These are phyloP conservation scores for Misgurnus anguillicaudatus DNA, from an alignment of 2,113 vertebrate genomes.

Conservation along the genomic window DNA sequence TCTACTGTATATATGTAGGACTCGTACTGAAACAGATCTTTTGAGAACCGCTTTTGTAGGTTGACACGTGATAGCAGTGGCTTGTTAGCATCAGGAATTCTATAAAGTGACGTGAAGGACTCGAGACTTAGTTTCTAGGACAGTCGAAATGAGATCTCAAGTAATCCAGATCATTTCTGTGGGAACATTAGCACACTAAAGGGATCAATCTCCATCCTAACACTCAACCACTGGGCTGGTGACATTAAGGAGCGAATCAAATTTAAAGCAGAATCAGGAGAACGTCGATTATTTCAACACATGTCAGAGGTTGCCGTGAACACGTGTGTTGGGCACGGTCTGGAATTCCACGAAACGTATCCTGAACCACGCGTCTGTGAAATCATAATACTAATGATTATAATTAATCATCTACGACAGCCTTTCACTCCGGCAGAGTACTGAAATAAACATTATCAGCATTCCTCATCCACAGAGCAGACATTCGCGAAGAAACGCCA, in stretches of 20 bases:
- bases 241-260: not conserved
- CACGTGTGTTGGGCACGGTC: not conserved
- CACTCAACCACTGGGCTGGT: not conserved
- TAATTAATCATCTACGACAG: not conserved
- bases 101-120: slow-evolving; percentile 1
- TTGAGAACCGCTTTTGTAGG: not conserved
- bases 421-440: not conserved
- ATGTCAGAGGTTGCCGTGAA: not conserved
- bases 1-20: not conserved
- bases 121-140: not conserved
- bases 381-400: slow-evolving; percentile 17
- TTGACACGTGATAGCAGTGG: not conserved
- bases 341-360: not conserved
- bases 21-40: not conserved
- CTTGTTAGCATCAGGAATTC: not conserved
- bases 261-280: not conserved
- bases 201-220: slow-evolving; percentile 1
- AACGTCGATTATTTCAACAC: not conserved
- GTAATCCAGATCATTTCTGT: slow-evolving; percentile 26
- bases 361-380: not conserved
- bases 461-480: not conserved
- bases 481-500: not conserved
- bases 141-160: slow-evolving; percentile 2
- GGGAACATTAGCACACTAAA: slow-evolving; percentile 1
- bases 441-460: not conserved